phyloP scores from a whole-genome alignment of 2,113 vertebrate species.

The Trochalopteron elliotii region DNA sequence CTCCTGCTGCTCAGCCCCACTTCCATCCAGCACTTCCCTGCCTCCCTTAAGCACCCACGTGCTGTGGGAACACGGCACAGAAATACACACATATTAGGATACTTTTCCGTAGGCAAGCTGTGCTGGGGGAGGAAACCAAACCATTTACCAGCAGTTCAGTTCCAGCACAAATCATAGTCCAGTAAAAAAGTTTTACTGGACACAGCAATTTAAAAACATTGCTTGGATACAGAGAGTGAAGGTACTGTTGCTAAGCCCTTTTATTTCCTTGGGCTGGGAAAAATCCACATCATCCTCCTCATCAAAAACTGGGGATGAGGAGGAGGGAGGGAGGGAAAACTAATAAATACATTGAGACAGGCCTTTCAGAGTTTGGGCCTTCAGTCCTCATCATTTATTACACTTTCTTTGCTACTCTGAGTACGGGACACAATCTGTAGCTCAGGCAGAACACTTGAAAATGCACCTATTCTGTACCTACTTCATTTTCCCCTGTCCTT shows the following conservation, averaged over 20 bases:
- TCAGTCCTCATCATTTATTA: not conserved
- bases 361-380: not conserved
- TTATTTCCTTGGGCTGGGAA: not conserved
- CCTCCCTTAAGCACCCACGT: not conserved
- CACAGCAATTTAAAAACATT: not conserved
- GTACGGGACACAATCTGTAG: not conserved
- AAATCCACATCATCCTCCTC: not conserved
- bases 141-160: not conserved
- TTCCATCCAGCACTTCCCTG: not conserved
- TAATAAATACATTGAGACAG: constrained; percentile 15
- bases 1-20: not conserved
- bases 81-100: not conserved
- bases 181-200: constrained; percentile 25
- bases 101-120: not conserved
- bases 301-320: not conserved
- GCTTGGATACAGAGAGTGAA: not conserved
- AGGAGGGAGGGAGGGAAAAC: not conserved
- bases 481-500: not conserved
- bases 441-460: not conserved
- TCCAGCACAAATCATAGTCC: not conserved
- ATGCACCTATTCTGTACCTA: not conserved
- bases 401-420: not conserved
- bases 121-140: not conserved
- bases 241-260: not conserved
- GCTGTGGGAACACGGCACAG: not conserved